Percentiles rank a stretch among this genome's conserved stretches.
Evolutionary conservation across 2,113 vertebrate species (phyloP).

Genomic region (Rana temporaria): DNA sequence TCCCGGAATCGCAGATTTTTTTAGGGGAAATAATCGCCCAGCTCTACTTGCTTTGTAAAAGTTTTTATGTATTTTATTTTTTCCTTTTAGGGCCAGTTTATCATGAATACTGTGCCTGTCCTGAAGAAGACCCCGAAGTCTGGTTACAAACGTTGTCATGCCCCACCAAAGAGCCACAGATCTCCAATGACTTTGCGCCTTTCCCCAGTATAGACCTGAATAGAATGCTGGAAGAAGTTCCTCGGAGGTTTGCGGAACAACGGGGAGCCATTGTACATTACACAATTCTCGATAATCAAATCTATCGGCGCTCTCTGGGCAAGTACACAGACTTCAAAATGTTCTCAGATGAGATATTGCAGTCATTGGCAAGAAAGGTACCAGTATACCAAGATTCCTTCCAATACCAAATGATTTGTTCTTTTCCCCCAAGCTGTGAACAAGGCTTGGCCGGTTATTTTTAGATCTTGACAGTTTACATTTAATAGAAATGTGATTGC

Average conservation of each 20-base stretch:
- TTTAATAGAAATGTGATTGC: neutral
- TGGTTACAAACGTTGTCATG: constrained; percentile 82
- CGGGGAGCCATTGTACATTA: constrained; percentile 90
- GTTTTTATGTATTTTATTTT: constrained; percentile 10
- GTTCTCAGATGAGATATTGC: constrained; percentile 94
- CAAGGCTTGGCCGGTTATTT: constrained; percentile 12
- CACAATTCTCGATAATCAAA: constrained; percentile 78
- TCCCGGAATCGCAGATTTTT: no score
- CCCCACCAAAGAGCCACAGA: constrained; percentile 80
- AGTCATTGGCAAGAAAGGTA: constrained; percentile 91
- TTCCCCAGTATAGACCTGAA: constrained; percentile 86
- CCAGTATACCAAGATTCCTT: neutral
- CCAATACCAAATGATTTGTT: constrained; percentile 3
- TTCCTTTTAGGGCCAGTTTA: constrained; percentile 81
- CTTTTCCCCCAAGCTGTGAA: neutral
- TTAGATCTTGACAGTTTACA: constrained; percentile 16
- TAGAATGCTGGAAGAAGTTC: constrained; percentile 81
- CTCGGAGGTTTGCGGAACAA: constrained; percentile 77
- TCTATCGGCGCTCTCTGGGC: constrained; percentile 86
- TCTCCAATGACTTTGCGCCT: constrained; percentile 79
- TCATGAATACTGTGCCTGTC: constrained; percentile 91
- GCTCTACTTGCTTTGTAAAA: no score
- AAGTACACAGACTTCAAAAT: constrained; percentile 97
- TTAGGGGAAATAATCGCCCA: no score
- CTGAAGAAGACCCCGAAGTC: constrained; percentile 70